Base-by-base conservation (phyloP, 2,113 vertebrate genomes). In the Scortum barcoo region DNA sequence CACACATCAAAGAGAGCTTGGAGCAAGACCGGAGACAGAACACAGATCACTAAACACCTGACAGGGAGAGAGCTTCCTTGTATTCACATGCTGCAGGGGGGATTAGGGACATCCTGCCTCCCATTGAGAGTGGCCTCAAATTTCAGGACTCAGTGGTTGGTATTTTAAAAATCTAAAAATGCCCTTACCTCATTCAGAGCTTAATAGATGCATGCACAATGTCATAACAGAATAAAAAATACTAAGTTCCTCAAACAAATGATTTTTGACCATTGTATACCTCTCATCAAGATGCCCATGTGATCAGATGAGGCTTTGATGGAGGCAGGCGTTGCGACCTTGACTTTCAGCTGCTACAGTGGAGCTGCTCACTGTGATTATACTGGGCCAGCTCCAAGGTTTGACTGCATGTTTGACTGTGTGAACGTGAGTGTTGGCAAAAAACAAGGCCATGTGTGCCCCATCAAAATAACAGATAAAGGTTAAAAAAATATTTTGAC, bases 341-440 rank as follows among this genome's bases (percentile, higher is more conserved):
- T 86, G 79, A 83, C 67, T 56, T 48, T 86, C 80, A 73, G 80
- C 77, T 74, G 71, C 56, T 73, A 72, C 51, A 73, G 53, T 75
- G 74, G 70, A 83, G 67, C 85, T 68, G 82, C 68, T 74, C 50
- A 9, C 58, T 58, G 40, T 80, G 85, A 78, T 84, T 83, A 78
- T 65, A 86, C 85, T 90, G 82, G 86, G 68, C 24, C 5, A 65
- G 83, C 80, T 86, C 84, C 84, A 86, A 84, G 81, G 82, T 85
- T 69, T 69, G 33, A 72, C 54, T 73, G 38, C 62, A 71, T 84
- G 33, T 36, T 80, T 76, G 58, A 77, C 71, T 67, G 42, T 66
- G 72, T 44, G 33, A 56, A 84, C 77, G 74, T 58, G 76, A 77
- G n/a, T 28, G 67, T 67, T 83, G 81, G 69, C 69, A 71, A 69